phyloP scores from a whole-genome alignment of 2,113 vertebrate genomes.

The Chionomys nivalis region DNA sequence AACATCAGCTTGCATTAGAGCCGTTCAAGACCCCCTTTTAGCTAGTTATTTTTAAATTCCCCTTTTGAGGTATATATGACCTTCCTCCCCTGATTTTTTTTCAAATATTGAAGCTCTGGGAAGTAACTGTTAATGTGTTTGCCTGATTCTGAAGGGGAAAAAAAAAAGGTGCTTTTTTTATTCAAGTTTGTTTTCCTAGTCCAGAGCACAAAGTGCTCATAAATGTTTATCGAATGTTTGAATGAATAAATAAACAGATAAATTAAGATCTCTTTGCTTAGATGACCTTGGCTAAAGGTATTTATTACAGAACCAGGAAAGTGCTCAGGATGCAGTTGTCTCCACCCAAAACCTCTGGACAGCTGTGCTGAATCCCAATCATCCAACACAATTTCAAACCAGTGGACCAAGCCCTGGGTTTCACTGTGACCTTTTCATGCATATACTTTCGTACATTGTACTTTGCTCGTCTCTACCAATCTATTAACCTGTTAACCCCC shows the following conservation, averaged over 20 bases:
- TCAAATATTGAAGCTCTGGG: conserved; percentile 57
- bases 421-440: not conserved
- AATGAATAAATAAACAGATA: conserved; percentile 75
- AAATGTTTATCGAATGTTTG: conserved; percentile 80
- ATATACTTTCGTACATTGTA: not conserved
- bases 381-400: not conserved
- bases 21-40: conserved; percentile 39
- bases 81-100: conserved; percentile 22
- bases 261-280: conserved; percentile 76
- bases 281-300: conserved; percentile 71
- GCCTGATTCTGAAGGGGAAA: conserved; percentile 55
- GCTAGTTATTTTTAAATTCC: conserved; percentile 66
- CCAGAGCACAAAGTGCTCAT: conserved; percentile 71
- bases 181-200: conserved; percentile 68
- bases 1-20: conserved; percentile 57
- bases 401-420: not conserved
- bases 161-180: not conserved
- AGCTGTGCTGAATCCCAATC: not conserved
- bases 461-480: not conserved
- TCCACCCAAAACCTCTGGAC: not conserved
- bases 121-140: conserved; percentile 69
- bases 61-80: conserved; percentile 67
- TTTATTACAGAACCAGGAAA: conserved; percentile 63
- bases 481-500: not conserved
- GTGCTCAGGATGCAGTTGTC: conserved; percentile 29